Conservation (phyloP, 2,113 vertebrate genomes). For the Vidua macroura region DNA sequence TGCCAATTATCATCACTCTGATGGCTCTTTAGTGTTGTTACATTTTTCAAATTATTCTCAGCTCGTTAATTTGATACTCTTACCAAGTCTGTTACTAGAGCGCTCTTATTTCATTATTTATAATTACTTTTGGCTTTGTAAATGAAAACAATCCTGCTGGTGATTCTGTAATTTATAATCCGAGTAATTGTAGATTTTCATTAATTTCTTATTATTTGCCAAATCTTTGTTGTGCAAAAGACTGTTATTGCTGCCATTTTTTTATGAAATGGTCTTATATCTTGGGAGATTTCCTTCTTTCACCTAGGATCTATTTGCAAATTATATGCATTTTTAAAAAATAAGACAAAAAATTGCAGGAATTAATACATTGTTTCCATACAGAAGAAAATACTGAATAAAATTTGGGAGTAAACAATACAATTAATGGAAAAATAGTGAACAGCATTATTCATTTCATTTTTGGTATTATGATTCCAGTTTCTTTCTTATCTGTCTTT, state of each 20-base stretch:
- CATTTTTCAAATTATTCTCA: neutral
- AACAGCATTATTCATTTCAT: neutral
- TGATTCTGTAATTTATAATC: slow-evolving; percentile 18
- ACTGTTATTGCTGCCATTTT: neutral
- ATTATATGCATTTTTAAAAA: neutral
- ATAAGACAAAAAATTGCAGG: neutral
- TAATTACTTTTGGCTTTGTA: slow-evolving; percentile 25
- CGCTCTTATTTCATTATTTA: slow-evolving; percentile 14
- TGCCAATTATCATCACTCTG: neutral
- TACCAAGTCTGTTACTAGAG: neutral
- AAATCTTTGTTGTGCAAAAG: neutral
- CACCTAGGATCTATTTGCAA: neutral
- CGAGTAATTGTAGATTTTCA: slow-evolving; percentile 2
- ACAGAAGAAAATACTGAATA: neutral
- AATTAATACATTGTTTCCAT: neutral
- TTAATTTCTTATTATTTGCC: neutral
- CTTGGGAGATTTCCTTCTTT: neutral
- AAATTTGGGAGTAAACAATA: neutral
- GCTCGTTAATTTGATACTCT: neutral
- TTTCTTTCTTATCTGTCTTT: neutral
- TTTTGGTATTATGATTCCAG: neutral
- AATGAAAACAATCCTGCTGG: neutral
- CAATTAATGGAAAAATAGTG: neutral
- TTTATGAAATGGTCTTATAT: neutral
- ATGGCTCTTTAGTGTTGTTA: neutral